A percentile compares a stretch with the other conserved stretches of the same genome.
phyloP scores from a whole-genome alignment of 37 sponge, comb jelly and placozoan species.

The Cliona cf. orientalis region DNA sequence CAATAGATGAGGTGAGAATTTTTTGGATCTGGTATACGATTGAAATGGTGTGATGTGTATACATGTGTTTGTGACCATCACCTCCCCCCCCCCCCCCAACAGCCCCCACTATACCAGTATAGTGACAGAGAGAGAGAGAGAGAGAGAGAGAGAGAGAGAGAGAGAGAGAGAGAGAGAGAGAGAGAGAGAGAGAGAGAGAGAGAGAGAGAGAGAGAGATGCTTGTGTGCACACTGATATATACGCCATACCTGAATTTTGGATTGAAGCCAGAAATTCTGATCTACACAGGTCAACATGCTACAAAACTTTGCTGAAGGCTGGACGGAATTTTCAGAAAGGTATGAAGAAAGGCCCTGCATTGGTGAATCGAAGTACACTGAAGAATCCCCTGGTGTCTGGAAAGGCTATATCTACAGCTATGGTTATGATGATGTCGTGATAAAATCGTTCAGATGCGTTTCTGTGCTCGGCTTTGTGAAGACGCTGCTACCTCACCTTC shows the following conservation, averaged over 20 bases:
- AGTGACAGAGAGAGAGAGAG: background rate
- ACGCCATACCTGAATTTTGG: no score
- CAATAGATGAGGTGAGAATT: conserved; percentile 53
- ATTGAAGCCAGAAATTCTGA: no score
- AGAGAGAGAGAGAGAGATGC: conserved; percentile 38
- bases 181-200: conserved; percentile 14
- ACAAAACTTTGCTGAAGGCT: conserved; percentile 54
- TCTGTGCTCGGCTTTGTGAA: conserved; percentile 51
- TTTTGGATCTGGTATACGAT: background rate
- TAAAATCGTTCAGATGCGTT: conserved; percentile 47
- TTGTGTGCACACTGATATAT: no score
- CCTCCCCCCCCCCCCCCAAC: no score
- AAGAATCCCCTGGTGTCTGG: conserved; percentile 22
- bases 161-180: conserved; percentile 18
- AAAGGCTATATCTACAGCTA: conserved; percentile 20
- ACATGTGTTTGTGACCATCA: conserved; percentile 23
- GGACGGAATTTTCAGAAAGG: conserved; percentile 70
- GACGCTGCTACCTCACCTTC: conserved; percentile 43
- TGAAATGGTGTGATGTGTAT: background rate
- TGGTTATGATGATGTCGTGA: background rate
- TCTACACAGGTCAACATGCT: conserved; percentile 33
- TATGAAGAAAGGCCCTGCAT: conserved; percentile 49
- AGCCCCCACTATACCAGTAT: background rate
- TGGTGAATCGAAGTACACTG: conserved; percentile 6
- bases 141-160: conserved; percentile 10